Percentiles rank a stretch among this genome's conserved stretches.
Evolutionary conservation across 2,113 vertebrate genomes (phyloP).

Genomic region (Plectropomus leopardus): DNA sequence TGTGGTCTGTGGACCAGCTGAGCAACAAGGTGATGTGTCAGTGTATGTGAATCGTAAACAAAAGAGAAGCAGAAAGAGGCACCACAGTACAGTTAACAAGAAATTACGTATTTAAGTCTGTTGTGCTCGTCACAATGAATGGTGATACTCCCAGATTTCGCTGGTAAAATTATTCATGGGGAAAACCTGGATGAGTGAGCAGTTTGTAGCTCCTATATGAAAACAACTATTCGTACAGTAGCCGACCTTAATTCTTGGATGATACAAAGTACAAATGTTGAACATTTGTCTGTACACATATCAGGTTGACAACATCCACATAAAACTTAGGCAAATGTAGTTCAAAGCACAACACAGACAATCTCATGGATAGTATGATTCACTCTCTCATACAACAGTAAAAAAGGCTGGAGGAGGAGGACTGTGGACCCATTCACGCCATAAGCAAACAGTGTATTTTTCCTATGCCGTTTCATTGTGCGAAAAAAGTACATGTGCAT

Average conservation of each 20-base stretch:
- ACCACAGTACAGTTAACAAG: slow-evolving; percentile 40
- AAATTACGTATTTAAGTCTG: slow-evolving; percentile 13
- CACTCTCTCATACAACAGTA: background rate
- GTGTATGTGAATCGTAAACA: slow-evolving; percentile 63
- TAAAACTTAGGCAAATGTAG: background rate
- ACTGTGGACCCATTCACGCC: slow-evolving; percentile 1
- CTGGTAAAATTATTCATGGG: background rate
- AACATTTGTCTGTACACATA: background rate
- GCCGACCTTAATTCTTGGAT: background rate
- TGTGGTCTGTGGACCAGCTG: slow-evolving; percentile 74
- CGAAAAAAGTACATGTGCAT: background rate
- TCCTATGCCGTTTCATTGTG: background rate
- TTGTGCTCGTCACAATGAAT: background rate
- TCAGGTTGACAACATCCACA: background rate
- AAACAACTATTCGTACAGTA: background rate
- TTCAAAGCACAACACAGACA: background rate
- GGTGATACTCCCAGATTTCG: background rate
- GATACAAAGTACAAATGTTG: background rate
- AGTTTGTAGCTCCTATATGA: background rate
- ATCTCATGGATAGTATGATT: background rate
- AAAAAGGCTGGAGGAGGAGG: background rate
- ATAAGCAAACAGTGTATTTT: background rate
- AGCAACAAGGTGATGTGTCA: slow-evolving; percentile 49
- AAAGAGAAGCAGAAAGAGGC: slow-evolving; percentile 21
- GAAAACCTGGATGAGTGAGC: slow-evolving; percentile 1